Evolutionary conservation across 2,888 invertebrate species (phyloP), one percentile per base, ranked within the genome.

Genomic region (Melanargia galathea): DNA sequence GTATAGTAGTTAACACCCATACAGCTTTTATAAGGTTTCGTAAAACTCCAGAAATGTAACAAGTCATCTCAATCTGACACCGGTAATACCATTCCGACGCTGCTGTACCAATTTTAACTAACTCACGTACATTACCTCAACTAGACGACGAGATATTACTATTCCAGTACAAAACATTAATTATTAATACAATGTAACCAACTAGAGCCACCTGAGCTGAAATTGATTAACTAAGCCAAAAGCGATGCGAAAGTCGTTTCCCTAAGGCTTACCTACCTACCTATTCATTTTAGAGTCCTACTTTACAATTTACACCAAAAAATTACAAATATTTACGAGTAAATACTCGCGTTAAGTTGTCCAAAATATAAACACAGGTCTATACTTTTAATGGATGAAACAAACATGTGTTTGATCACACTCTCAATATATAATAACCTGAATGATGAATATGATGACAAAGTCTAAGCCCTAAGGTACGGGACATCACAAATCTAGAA

Each of bases 91-190:
- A 49, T 30, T 58, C 35, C 40, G 26, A 57, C 64, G 30, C 16
- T 18, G 33, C 58, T 49, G 30, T 1, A 30, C 45, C 51, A 63
- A 65, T 51, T 20, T 43, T 57, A 63, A 65, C 64, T 57, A 61
- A 33, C 46, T 64, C 59, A 56, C 59, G 62, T 63, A 63, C 56
- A 60, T 55, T 65, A 51, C 56, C 60, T 56, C 49, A 56, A 56
- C 59, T 38, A 59, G 45, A 61, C 43, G 48, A 54, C 45, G 8
- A 52, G 57, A 67, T 54, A 65, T 56, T 63, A 60, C 49, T 63
- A 60, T 58, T 62, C 60, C 46, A 62, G 61, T 35, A 60, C 66
- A 64, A 67, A 63, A 60, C 65, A 60, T 65, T 68, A 64, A 66
- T 66, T 61, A 65, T n/a, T n/a, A 59, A 18, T 59, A 59, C 55